Evolutionary conservation across 2,113 vertebrate species (phyloP).

Genomic region (Zosterops lateralis): DNA sequence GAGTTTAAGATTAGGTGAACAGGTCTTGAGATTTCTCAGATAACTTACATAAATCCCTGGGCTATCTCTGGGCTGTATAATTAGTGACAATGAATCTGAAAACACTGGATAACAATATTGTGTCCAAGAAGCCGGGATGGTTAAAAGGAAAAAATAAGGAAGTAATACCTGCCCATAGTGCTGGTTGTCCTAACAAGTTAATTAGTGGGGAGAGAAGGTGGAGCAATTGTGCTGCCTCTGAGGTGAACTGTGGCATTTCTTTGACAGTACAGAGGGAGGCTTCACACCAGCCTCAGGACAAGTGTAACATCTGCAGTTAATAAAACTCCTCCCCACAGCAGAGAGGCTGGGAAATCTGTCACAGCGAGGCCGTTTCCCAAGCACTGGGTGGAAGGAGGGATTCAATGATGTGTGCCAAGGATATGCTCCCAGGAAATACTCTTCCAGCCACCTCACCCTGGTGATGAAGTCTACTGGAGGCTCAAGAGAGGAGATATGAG

Average conservation of each 20-base stretch:
- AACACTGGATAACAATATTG: background rate
- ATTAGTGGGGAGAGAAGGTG: background rate
- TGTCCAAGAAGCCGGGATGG: background rate
- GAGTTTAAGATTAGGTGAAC: background rate
- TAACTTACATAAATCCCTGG: background rate
- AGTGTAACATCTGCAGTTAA: background rate
- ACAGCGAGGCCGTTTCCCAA: fast-evolving
- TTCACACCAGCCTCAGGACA: background rate
- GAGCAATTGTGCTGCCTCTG: background rate
- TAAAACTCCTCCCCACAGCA: background rate
- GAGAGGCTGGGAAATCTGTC: background rate
- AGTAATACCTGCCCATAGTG: background rate
- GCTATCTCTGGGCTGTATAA: background rate
- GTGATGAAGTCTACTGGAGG: background rate
- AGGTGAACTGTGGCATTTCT: background rate
- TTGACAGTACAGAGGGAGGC: background rate
- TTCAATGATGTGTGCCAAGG: background rate
- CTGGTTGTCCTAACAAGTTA: background rate
- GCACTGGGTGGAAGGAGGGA: fast-evolving
- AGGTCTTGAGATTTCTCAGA: background rate
- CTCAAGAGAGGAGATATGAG: too few species aligned
- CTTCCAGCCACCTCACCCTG: background rate
- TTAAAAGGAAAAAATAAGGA: background rate
- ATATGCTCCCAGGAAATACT: fast-evolving
- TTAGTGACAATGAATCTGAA: background rate